Evolutionary conservation across 2,113 vertebrate species (phyloP), one percentile per base, ranked within the genome.

Genomic region (Halichoerus grypus): DNA sequence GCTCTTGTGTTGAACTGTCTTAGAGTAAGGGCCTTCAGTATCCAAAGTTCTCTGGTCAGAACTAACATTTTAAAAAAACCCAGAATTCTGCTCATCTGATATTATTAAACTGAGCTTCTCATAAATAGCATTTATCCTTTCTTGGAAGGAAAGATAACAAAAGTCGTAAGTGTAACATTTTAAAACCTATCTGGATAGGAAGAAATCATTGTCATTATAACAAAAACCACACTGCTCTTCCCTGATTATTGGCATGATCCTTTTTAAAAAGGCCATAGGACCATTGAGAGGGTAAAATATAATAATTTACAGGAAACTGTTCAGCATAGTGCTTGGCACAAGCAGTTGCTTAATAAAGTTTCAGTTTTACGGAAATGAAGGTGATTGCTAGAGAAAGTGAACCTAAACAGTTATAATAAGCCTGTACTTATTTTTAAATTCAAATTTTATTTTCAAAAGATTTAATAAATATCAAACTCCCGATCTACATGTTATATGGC

Each of bases 171-270:
- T 79, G 31, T 57, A 92, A 72, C 90, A 95, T 46, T 96, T 80
- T 76, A 91, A 95, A 96, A 72, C 33, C 16, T 88, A 49, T 81
- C 61, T 92, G n/a, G 51, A 93, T 26, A 94, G 76, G 83, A 93
- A 97, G 19, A 97, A 97, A 95, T 87, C 36, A 67, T 33, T 89
- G 72, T 89, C 36, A 80, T 80, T 96, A 4, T 77, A 95, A 95
- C 46, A 97, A 92, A 49, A 81, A 42, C n/a, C 39, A 82, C 19
- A 94, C 1, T 46, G 83, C 19, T 88, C 49, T 76, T 36, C n/a
- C 95, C 61, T 82, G 71, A 84, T 77, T 55, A 94, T 46, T 92
- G 87, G 39, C n/a, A 67, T 21, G 57, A 83, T 71, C 39, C 57
- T 92, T 80, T 94, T 51, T 77, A 46, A 74, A 90, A 91, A 92